Conservation (phyloP, 2,888 invertebrate genomes). For the Torymus texanus region DNA sequence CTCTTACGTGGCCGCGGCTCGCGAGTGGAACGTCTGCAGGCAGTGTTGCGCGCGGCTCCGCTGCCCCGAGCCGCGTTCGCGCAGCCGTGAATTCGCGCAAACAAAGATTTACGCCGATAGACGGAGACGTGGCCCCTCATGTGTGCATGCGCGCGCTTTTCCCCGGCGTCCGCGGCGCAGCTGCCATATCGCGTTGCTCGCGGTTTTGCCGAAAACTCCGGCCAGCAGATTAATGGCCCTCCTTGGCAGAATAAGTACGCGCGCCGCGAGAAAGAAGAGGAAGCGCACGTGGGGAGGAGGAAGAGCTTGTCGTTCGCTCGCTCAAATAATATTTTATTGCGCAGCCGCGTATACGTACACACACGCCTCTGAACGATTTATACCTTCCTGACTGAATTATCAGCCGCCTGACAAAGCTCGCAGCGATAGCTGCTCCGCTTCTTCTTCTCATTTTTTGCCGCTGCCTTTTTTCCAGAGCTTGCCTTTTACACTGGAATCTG, state of each 20-base stretch:
- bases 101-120: constrained; percentile 70
- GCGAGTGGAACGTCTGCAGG: not conserved
- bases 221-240: constrained; percentile 50
- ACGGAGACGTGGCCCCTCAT: constrained; percentile 35
- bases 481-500: constrained; percentile 2
- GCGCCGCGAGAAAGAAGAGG: not conserved
- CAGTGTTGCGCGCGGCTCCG: constrained; percentile 32
- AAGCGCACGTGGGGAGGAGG: not conserved
- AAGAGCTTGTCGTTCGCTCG: constrained; percentile 36
- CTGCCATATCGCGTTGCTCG: constrained; percentile 5
- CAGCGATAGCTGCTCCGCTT: constrained; percentile 15
- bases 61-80: constrained; percentile 1
- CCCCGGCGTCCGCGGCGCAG: not conserved
- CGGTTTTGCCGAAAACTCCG: constrained; percentile 52
- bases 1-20: constrained; percentile 58
- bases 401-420: constrained; percentile 44
- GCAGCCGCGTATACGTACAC: not conserved
- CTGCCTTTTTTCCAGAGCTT: not conserved
- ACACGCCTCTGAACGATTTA: constrained; percentile 37
- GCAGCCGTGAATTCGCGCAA: constrained; percentile 67
- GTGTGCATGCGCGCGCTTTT: not conserved
- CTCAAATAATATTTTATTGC: constrained; percentile 54
- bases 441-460: not conserved
- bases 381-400: constrained; percentile 53
- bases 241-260: constrained; percentile 26